Conservation (phyloP, 2,113 vertebrate genomes). For the Guaruba guarouba region DNA sequence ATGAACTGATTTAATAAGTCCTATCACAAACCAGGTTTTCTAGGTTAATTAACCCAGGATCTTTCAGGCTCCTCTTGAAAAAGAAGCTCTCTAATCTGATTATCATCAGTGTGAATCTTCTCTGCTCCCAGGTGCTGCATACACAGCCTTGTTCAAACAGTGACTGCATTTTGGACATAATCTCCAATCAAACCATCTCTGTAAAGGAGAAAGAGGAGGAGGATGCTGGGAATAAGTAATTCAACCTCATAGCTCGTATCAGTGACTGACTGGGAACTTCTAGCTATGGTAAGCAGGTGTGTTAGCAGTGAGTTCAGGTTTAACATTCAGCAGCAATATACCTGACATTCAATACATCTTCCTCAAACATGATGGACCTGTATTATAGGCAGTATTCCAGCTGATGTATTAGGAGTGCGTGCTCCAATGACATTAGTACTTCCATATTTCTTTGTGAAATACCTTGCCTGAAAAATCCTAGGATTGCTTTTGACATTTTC, state of each 20-base stretch:
- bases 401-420: slow-evolving; percentile 59
- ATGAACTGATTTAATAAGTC: not conserved
- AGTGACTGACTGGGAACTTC: not conserved
- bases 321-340: slow-evolving; percentile 29
- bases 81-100: not conserved
- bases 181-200: not conserved
- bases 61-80: not conserved
- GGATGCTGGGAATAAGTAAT: not conserved
- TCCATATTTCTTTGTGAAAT: slow-evolving; percentile 68
- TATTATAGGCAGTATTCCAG: slow-evolving; percentile 45
- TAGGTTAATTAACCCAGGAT: not conserved
- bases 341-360: slow-evolving; percentile 56
- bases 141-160: rapidly evolving
- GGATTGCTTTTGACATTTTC: slow-evolving; percentile 69
- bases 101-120: not conserved
- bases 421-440: slow-evolving; percentile 61
- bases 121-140: not conserved
- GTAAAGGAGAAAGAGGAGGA: not conserved
- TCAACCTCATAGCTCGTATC: not conserved
- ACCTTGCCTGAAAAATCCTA: slow-evolving; percentile 52
- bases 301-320: not conserved
- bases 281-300: not conserved
- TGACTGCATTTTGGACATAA: not conserved
- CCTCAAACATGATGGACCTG: slow-evolving; percentile 25
- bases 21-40: not conserved